Evolutionary conservation across 2,888 invertebrate species (phyloP), one percentile per base, ranked within the genome.

Genomic region (Volucella inflata): DNA sequence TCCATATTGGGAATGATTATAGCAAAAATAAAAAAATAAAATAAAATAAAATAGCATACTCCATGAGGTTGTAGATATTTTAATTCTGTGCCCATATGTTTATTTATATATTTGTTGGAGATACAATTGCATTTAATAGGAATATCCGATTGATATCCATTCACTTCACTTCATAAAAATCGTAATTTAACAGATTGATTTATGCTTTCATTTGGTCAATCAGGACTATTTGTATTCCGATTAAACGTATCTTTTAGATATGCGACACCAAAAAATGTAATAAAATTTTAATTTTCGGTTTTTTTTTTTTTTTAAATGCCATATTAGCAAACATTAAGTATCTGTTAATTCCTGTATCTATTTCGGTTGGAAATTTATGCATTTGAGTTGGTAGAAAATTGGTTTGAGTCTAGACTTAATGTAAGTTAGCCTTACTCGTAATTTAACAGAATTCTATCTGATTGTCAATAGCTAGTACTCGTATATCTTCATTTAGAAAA

Each of bases 181-280:
- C 30, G 30, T 51, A 64, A 30, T 78, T 65, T 72, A 79, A 65
- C 16, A 57, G 59, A 65, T 65, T 79, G 72, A 72, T 79, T 79
- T 72, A 79, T 72, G 64, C 50, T 6, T 30, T 30, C 30, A 30
- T 44, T 46, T 53, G 51, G 40, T 76, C 36, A 70, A 46, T 68
- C 60, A 62, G 30, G 77, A 53, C 60, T 62, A 62, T 77, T 53
- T 16, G 21, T 64, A 68, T 68, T 60, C 77, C 46, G 62, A 68
- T 77, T 60, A 62, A 8, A 53, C 30, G 30, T 30, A 30, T 30
- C 30, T 30, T 30, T 30, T 30, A 30, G 30, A 30, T 30, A 30
- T 1, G 30, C 6, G 1, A 30, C 6, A 30, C 0, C 30, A 21
- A 21, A 6, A 30, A 30, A 30, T 21, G 2, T 30, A 0, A 30